Base-by-base conservation (phyloP, 64 coral and sea anemone genomes). In the Hydrozoanthus tunicans region DNA sequence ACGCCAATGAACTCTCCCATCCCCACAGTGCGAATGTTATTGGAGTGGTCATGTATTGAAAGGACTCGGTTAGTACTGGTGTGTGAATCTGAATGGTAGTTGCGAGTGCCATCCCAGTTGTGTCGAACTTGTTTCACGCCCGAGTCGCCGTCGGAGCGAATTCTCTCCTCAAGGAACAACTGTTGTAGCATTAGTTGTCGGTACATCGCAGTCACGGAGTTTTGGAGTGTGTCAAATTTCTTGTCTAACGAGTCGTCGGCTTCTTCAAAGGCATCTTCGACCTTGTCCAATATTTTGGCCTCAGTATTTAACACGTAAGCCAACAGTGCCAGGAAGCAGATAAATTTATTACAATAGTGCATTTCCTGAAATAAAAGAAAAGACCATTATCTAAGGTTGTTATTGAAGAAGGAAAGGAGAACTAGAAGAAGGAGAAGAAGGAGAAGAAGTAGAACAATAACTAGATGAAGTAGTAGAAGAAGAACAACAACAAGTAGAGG, bases 11-110 rank as follows among this genome's bases (percentile, higher is more conserved):
- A n/a, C n/a, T n/a, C n/a, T n/a, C n/a, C n/a, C n/a, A n/a, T n/a
- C n/a, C n/a, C n/a, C n/a, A n/a, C n/a, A n/a, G n/a, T n/a, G n/a
- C 82, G 51, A 23, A 86, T 72, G 54, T 86, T 86, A 53, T 86
- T 86, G 52, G 82, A 51, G 14, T 86, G 82, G 51, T 86, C 53
- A 53, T 86, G 82, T 17, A 86, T 23, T 0, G 82, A 69, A 9
- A 70, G 56, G 7, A 86, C 62, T 6, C 81, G 17, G 5, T n/a
- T 23, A 5, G 53, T 7, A 54, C 26, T 86, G 6, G 13, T 51
- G 65, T 86, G 83, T 10, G 65, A 71, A n/a, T 86, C 83, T 6
- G 52, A 17, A 54, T 86, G 66, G 51, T 86, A 86, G 9, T 86
- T 86, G 3, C 83, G 65, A 14, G 83, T 86, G 10, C 83, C 83